Percentiles rank a stretch among this genome's conserved stretches.
Evolutionary conservation across 2,113 vertebrate species (phyloP).

Genomic region (Anhinga rufa): DNA sequence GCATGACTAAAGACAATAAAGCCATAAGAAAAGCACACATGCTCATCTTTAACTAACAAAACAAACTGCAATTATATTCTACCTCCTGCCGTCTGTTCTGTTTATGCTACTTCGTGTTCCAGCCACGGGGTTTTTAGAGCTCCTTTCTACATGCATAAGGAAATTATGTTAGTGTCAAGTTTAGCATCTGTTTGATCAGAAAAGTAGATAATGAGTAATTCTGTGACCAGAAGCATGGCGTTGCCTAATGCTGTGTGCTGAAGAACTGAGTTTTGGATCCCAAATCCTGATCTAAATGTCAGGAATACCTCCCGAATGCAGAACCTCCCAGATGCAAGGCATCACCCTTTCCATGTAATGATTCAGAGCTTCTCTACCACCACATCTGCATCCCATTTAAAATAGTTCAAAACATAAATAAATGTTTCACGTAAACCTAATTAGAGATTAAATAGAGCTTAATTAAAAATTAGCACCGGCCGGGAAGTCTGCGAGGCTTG

Average conservation of each 20-base stretch:
- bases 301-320: not conserved
- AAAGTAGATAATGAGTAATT: conserved; percentile 3
- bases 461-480: conserved; percentile 23
- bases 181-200: conserved; percentile 28
- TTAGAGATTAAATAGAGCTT: conserved; percentile 18
- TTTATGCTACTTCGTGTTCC: conserved; percentile 25
- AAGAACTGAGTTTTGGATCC: not conserved
- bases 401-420: conserved; percentile 3
- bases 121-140: not conserved
- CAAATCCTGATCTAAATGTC: not conserved
- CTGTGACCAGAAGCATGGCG: not conserved
- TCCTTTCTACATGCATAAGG: not conserved
- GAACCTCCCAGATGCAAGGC: not conserved
- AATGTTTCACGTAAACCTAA: not conserved
- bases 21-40: conserved; percentile 6
- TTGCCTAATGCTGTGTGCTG: not conserved
- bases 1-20: not conserved
- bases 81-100: conserved; percentile 40
- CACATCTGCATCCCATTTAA: conserved; percentile 39
- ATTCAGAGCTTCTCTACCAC: not conserved
- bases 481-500: not conserved
- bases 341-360: conserved; percentile 11
- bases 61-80: conserved; percentile 45
- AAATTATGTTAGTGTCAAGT: conserved; percentile 31
- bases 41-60: conserved; percentile 43